phyloP scores from a whole-genome alignment of 1,140 invertebrate species.

The Drosophila miranda region DNA sequence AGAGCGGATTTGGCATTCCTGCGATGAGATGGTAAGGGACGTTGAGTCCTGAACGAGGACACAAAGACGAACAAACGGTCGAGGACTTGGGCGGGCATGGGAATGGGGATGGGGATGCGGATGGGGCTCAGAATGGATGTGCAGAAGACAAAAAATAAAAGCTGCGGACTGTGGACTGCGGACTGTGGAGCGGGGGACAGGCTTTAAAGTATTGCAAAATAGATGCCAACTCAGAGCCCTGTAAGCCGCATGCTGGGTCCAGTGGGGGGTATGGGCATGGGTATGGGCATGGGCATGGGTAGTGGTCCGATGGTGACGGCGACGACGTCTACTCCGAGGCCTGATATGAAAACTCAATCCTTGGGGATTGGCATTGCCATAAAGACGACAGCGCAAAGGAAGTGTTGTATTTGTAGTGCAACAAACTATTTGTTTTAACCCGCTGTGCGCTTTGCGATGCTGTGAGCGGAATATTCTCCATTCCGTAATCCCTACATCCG shows the following conservation, averaged over 20 bases:
- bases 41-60: constrained; percentile 6
- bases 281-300: constrained; percentile 2
- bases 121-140: not conserved
- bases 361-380: constrained; percentile 5
- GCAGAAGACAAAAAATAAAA: constrained; percentile 13
- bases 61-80: constrained; percentile 24
- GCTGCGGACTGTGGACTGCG: too few species aligned
- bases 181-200: constrained; percentile 8
- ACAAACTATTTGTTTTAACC: constrained; percentile 76
- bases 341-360: constrained; percentile 38
- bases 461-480: constrained; percentile 64
- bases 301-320: not conserved
- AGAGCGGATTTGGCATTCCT: constrained; percentile 62
- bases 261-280: constrained; percentile 25
- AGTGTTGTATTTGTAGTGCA: constrained; percentile 74
- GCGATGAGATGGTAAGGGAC: constrained; percentile 21
- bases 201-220: constrained; percentile 59
- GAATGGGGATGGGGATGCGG: constrained; percentile 3
- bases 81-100: constrained; percentile 24
- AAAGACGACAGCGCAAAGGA: constrained; percentile 43
- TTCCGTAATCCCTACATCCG: constrained; percentile 39
- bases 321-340: not conserved
- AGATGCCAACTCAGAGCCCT: constrained; percentile 46
- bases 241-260: constrained; percentile 56
- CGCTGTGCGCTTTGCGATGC: constrained; percentile 63